Base-by-base conservation (phyloP, 1,140 invertebrate species). In the Ericerus pela region DNA sequence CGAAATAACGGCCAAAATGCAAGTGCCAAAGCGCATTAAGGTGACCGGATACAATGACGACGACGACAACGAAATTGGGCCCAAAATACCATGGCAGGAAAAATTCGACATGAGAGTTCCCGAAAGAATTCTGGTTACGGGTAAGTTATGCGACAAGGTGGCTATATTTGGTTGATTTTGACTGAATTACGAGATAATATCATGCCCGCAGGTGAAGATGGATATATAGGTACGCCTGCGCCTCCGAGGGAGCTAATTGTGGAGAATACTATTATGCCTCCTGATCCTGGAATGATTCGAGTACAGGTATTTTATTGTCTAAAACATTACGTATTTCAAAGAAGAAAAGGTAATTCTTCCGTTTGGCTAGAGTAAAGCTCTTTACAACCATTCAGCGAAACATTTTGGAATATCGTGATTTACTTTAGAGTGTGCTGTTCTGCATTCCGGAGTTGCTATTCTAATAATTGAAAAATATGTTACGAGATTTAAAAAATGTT, bases 91-190 rank as follows among this genome's bases (percentile, higher is more conserved):
- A 28, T 85, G 82, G 82, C 77, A 76, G 68, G 55, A 66, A 60
- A 84, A 84, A 71, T 79, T 84, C 68, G 79, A 85, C 59, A 93
- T 92, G 88, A 80, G 81, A 65, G 88, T 93, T 27, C 88, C 88
- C n/a, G 88, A 91, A 62, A 75, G 87, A 64, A 92, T 93, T 68
- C 73, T 92, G 59, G 85, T 91, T 53, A 75, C 81, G 62, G 88
- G 78, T 79, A 68, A 67, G 65, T 16, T 14, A 5, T 14, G 5
- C n/a, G n/a, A 3, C 20, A 38, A 14, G 14, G 36, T 10, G 8
- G 8, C 20, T 16, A 6, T 38, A 3, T 38, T 6, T n/a, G n/a
- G n/a, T n/a, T n/a, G n/a, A n/a, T n/a, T n/a, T n/a, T n/a, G n/a
- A n/a, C 12, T 16, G 29, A 4, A 5, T 20, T 55, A 24, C 11